A percentile compares a stretch with the other conserved stretches of the same genome.
Conservation (phyloP, 2,113 vertebrate genomes). For the Castor canadensis region DNA sequence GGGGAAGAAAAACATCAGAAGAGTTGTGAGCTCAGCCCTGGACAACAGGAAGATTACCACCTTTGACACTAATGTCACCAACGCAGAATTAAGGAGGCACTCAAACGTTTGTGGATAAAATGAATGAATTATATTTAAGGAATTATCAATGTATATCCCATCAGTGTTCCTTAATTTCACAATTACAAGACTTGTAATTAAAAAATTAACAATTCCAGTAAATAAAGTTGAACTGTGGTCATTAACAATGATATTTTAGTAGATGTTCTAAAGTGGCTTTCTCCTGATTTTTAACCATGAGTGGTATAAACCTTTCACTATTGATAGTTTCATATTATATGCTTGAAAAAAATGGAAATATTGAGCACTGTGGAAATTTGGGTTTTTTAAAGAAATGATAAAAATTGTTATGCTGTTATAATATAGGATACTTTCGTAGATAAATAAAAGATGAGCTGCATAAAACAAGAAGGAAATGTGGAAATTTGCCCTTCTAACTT, state of each 20-base stretch:
- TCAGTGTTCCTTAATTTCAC: conserved; percentile 63
- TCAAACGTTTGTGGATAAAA: not conserved
- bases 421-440: not conserved
- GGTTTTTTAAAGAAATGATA: conserved; percentile 1
- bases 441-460: conserved; percentile 1
- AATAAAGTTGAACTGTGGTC: conserved; percentile 47
- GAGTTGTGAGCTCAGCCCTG: not conserved
- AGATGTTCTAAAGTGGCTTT: not conserved
- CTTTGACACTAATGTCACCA: not conserved
- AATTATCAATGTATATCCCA: conserved; percentile 1
- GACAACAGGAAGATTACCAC: not conserved
- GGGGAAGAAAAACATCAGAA: not conserved
- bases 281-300: not conserved
- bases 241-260: conserved; percentile 57
- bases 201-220: conserved; percentile 39
- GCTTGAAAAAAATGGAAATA: not conserved
- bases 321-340: not conserved
- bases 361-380: not conserved
- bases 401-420: not conserved
- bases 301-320: not conserved
- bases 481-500: not conserved
- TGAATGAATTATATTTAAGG: conserved; percentile 34
- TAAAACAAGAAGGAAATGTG: conserved; percentile 38
- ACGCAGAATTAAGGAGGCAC: not conserved
- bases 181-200: conserved; percentile 15